Conservation (phyloP, 2,113 vertebrate genomes). For the Asarcornis scutulata region DNA sequence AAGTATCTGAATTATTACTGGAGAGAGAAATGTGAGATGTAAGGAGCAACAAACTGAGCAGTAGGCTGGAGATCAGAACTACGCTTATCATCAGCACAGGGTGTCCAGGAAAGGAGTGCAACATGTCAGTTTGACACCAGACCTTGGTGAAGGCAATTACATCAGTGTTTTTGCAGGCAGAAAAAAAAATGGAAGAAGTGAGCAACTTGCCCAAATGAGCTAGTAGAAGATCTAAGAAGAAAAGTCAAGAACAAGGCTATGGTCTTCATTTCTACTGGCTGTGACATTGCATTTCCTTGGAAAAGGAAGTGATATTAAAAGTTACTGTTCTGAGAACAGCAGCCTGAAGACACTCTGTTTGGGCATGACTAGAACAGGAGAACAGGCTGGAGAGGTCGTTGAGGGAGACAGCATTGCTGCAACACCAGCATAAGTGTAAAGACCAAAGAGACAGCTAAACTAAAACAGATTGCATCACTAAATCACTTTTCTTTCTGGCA, state of each 20-base stretch:
- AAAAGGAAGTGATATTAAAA: not conserved
- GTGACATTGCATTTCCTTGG: not conserved
- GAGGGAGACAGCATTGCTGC: not conserved
- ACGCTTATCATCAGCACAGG: not conserved
- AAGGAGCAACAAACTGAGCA: not conserved
- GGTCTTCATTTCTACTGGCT: not conserved
- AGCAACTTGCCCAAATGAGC: not conserved
- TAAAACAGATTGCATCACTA: not conserved
- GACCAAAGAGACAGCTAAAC: not conserved
- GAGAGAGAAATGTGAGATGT: not conserved
- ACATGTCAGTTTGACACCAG: not conserved
- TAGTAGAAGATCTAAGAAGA: not conserved
- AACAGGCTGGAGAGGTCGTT: not conserved
- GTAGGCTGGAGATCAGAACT: not conserved
- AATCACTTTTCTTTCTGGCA: constrained; percentile 5
- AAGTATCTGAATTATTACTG: not conserved
- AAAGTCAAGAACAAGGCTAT: not conserved
- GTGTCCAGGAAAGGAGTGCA: not conserved
- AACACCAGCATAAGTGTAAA: not conserved
- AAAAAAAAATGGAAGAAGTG: not conserved
- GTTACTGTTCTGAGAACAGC: not conserved
- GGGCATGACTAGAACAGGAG: not conserved
- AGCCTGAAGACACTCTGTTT: not conserved
- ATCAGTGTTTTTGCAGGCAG: not conserved
- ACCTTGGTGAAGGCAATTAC: not conserved